Percentiles rank a stretch among this genome's conserved stretches.
phyloP scores from a whole-genome alignment of 2,797 vertebrate species.

The Otus scops region DNA sequence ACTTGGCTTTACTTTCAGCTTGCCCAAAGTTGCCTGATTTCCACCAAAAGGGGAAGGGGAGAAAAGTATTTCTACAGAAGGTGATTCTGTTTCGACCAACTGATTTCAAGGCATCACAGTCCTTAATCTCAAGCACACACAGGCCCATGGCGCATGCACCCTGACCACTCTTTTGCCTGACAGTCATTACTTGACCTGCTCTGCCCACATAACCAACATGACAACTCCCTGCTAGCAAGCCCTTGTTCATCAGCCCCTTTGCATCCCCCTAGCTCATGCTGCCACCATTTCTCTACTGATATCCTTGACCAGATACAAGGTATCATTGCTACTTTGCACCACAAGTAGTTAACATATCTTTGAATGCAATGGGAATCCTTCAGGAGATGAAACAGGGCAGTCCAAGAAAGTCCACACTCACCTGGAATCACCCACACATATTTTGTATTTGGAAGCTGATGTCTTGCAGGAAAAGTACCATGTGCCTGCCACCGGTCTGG shows the following conservation, averaged over 20 bases:
- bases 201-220: neutral
- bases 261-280: neutral
- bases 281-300: neutral
- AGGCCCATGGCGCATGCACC: rapidly evolving
- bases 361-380: neutral
- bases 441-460: neutral
- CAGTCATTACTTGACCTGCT: neutral
- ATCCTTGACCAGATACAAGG: neutral
- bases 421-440: neutral
- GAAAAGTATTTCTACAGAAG: neutral
- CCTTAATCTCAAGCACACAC: neutral
- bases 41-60: neutral
- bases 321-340: neutral
- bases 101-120: neutral
- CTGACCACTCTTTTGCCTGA: neutral
- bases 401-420: neutral
- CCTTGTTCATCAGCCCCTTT: neutral
- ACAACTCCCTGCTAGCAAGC: neutral
- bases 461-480: neutral
- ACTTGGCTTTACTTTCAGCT: neutral
- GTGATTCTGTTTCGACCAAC: neutral
- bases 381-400: neutral
- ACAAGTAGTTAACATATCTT: neutral
- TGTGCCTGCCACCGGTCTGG: neutral
- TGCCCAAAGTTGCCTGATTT: neutral